Evolutionary conservation across 2,888 invertebrate species (phyloP), one percentile per base, ranked within the genome.

Genomic region (Sycophila texana): DNA sequence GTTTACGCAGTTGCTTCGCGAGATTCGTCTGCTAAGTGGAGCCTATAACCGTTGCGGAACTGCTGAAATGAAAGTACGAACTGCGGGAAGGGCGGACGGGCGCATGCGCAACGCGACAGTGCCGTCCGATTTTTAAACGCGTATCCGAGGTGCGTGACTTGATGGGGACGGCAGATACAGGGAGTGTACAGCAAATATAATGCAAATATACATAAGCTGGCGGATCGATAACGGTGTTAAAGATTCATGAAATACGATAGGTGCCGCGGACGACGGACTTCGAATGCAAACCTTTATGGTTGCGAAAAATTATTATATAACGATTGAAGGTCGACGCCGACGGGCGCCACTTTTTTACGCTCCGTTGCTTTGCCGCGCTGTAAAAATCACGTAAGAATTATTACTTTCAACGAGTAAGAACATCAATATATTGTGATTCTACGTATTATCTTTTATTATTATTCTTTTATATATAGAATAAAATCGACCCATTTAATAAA

Each of bases 1-100:
- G n/a, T n/a, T n/a, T n/a, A n/a, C n/a, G n/a, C n/a, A n/a, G n/a
- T n/a, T n/a, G n/a, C n/a, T n/a, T n/a, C 30, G 39, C 63, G n/a
- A 5, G 72, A 55, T 73, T 74, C 73, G 73, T 74, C 73, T 74
- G 73, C 73, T 74, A 74, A 55, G 14, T 65, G 16, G 61, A 13
- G 53, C 65, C 49, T 51, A 30, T 13, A 18, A 12, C n/a, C 63
- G 39, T 30, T n/a, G 7, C 7, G 16, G 10, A 16, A n/a, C n/a
- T 30, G n/a, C 13, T n/a, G n/a, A n/a, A n/a, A n/a, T n/a, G n/a
- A n/a, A n/a, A n/a, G n/a, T n/a, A n/a, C n/a, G n/a, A 39, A 30
- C 16, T 61, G 26, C 16, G 10, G 51, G 51, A 7, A 4, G 7
- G 51, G 14, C 51, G 53, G 4, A 0, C n/a, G n/a, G 53, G 53